A percentile compares a stretch with the other conserved stretches of the same genome.
phyloP scores from a whole-genome alignment of 2,113 vertebrate species.

The Oreocharis arfaki region DNA sequence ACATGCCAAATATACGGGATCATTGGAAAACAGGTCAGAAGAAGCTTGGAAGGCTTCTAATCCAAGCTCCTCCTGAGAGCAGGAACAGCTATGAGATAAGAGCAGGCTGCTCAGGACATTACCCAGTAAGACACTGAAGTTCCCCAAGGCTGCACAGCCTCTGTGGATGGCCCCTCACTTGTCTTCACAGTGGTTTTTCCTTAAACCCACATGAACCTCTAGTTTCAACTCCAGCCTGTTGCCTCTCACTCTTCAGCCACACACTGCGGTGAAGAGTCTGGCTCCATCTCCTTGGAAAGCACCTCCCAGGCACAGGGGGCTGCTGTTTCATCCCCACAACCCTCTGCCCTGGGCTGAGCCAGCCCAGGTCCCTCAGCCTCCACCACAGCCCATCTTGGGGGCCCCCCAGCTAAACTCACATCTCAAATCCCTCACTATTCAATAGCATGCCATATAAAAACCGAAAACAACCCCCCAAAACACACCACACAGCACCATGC shows the following conservation, averaged over 20 bases:
- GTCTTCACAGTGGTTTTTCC: not conserved
- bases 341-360: not conserved
- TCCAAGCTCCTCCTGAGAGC: not conserved
- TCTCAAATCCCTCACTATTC: not conserved
- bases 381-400: not conserved
- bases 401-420: not conserved
- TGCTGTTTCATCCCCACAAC: not conserved
- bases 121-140: not conserved
- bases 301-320: not conserved
- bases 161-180: not conserved
- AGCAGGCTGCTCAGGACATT: not conserved
- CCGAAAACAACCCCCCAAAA: not conserved
- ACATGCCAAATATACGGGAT: rapidly evolving
- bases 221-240: not conserved
- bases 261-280: not conserved
- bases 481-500: not conserved
- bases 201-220: not conserved
- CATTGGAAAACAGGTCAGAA: not conserved
- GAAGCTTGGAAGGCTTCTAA: not conserved
- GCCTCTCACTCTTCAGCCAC: not conserved
- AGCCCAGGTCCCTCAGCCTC: not conserved
- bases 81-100: not conserved
- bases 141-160: not conserved
- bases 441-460: not conserved
- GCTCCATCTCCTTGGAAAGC: not conserved